phyloP scores from a whole-genome alignment of 2,888 invertebrate genomes.

The Corbicula japonica region DNA sequence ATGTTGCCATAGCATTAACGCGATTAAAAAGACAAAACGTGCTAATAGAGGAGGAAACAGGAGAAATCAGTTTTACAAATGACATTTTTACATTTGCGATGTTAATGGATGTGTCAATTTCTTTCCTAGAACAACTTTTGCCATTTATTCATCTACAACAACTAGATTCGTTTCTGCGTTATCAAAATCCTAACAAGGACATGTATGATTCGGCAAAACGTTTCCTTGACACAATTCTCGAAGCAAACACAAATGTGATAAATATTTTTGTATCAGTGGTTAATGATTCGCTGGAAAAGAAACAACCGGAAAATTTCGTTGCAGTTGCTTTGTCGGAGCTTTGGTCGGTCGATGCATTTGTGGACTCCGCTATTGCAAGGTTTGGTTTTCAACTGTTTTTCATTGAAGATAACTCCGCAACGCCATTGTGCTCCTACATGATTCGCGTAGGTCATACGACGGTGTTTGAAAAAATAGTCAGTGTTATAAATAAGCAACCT shows the following conservation, averaged over 20 bases:
- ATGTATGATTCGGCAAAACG: no score
- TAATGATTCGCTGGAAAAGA: conserved; percentile 14
- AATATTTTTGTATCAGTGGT: conserved; percentile 22
- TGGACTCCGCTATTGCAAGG: conserved; percentile 28
- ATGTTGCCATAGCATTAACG: conserved; percentile 7
- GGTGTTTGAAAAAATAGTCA: neutral
- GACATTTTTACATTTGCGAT: neutral
- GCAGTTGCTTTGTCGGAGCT: conserved; percentile 27
- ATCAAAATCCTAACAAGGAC: no score
- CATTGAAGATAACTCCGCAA: conserved; percentile 9
- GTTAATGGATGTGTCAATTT: neutral
- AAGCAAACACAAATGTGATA: no score
- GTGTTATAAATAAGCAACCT: conserved; percentile 2
- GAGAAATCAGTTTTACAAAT: conserved; percentile 10
- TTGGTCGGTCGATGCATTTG: conserved; percentile 44
- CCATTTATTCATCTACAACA: no score
- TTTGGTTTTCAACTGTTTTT: conserved; percentile 48
- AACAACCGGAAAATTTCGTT: conserved; percentile 1
- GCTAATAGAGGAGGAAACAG: conserved; percentile 14
- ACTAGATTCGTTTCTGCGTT: no score
- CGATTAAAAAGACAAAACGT: conserved; percentile 21
- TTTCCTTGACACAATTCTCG: no score
- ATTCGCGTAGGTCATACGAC: conserved; percentile 4
- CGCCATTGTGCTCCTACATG: conserved; percentile 27
- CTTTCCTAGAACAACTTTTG: no score